A percentile compares a stretch with the other conserved stretches of the same genome.
Evolutionary conservation across 2,888 invertebrate species (phyloP).

Genomic region (Megalurothrips usitatus): DNA sequence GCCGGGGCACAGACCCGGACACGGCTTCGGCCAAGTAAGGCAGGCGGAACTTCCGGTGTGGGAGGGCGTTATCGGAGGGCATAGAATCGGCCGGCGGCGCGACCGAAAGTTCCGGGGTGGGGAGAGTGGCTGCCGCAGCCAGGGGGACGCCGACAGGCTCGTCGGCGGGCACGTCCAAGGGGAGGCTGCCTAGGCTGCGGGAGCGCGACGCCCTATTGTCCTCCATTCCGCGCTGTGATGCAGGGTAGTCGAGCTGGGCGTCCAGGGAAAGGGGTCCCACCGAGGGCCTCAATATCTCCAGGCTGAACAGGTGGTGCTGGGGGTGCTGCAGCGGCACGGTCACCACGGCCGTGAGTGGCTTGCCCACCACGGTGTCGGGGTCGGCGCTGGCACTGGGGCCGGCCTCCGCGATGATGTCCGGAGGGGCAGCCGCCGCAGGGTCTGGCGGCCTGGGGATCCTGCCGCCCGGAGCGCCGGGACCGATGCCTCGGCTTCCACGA

Average conservation of each 20-base stretch:
- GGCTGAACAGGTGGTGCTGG: neutral
- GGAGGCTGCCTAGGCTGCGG: neutral
- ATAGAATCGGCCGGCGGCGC: neutral
- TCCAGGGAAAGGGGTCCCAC: neutral
- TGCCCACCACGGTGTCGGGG: neutral
- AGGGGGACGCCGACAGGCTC: neutral
- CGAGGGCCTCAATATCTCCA: neutral
- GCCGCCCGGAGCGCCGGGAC: neutral
- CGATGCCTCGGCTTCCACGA: neutral
- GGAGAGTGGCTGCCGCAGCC: neutral
- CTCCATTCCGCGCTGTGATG: neutral
- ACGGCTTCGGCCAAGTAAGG: neutral
- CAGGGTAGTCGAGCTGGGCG: neutral
- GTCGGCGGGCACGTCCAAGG: neutral
- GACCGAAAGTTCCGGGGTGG: neutral
- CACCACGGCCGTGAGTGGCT: neutral
- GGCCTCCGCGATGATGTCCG: slow-evolving; percentile 17
- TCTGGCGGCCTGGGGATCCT: neutral
- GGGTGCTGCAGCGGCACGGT: neutral
- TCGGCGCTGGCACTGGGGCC: neutral
- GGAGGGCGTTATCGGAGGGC: neutral
- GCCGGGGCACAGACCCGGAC: neutral
- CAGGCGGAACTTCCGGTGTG: neutral
- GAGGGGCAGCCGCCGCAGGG: neutral
- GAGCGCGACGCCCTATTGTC: neutral